Evolutionary conservation across 2,113 vertebrate genomes (phyloP).

Genomic region (Corvus hawaiiensis): DNA sequence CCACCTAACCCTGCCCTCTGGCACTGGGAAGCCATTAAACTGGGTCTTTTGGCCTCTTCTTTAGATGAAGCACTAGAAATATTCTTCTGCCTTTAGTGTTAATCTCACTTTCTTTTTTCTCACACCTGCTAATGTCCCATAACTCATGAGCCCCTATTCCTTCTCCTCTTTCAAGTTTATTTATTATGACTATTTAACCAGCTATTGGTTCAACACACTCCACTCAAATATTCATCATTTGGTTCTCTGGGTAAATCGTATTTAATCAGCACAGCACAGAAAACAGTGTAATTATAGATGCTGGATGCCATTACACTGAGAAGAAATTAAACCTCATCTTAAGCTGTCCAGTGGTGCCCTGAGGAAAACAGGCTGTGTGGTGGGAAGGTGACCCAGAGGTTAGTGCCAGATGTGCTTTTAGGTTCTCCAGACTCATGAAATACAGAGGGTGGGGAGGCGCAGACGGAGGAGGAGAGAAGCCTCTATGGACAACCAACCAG

Average conservation of each 20-base stretch:
- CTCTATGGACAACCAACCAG: background rate
- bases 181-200: slow-evolving; percentile 70
- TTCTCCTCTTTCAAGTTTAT: slow-evolving; percentile 63
- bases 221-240: slow-evolving; percentile 74
- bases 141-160: background rate
- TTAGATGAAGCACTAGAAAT: background rate
- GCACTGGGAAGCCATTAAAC: background rate
- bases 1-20: background rate
- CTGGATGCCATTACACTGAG: slow-evolving; percentile 75
- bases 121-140: slow-evolving; percentile 53
- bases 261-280: slow-evolving; percentile 80
- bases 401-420: slow-evolving; percentile 33
- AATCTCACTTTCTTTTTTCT: background rate
- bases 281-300: slow-evolving; percentile 77
- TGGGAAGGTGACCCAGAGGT: slow-evolving; percentile 67
- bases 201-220: slow-evolving; percentile 66
- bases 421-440: slow-evolving; percentile 21
- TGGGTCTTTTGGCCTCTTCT: background rate
- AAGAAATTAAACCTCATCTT: slow-evolving; percentile 76
- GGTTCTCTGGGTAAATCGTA: slow-evolving; percentile 72
- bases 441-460: background rate
- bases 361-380: slow-evolving; percentile 45
- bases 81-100: background rate
- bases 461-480: background rate
- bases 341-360: slow-evolving; percentile 59